Evolutionary conservation across 2,888 invertebrate genomes (phyloP).

Genomic region (Tipula helvola): DNA sequence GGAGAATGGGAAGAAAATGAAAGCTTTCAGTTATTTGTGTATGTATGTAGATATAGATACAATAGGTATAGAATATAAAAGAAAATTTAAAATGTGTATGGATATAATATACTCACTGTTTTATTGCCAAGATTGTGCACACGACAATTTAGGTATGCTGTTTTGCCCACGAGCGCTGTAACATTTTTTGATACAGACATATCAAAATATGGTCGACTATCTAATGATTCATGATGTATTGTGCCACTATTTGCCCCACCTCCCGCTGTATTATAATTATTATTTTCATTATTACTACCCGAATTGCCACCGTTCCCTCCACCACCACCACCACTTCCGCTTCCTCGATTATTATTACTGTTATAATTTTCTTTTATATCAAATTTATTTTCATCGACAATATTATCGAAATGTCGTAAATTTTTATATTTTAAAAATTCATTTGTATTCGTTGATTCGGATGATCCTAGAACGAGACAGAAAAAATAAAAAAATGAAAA

Average conservation of each 20-base stretch:
- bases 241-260: background rate
- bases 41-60: background rate
- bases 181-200: constrained; percentile 59
- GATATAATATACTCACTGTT: constrained; percentile 43
- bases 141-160: constrained; percentile 60
- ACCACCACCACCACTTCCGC: background rate
- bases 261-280: background rate
- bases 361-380: constrained; percentile 9
- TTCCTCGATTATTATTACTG: background rate
- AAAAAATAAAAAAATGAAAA: background rate
- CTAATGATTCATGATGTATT: constrained; percentile 18
- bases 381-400: constrained; percentile 8
- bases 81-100: background rate
- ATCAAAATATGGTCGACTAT: constrained; percentile 59
- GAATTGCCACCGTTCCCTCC: background rate
- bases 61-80: background rate
- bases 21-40: background rate
- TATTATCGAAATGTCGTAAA: constrained; percentile 9
- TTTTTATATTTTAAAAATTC: constrained; percentile 6
- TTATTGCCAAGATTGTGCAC: constrained; percentile 64
- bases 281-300: constrained; percentile 5
- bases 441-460: constrained; percentile 8
- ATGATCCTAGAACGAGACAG: background rate
- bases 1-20: background rate
- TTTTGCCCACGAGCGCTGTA: constrained; percentile 64